A percentile compares a stretch with the other conserved stretches of the same genome.
Evolutionary conservation across 2,113 vertebrate species (phyloP).

Genomic region (Apodemus sylvaticus): DNA sequence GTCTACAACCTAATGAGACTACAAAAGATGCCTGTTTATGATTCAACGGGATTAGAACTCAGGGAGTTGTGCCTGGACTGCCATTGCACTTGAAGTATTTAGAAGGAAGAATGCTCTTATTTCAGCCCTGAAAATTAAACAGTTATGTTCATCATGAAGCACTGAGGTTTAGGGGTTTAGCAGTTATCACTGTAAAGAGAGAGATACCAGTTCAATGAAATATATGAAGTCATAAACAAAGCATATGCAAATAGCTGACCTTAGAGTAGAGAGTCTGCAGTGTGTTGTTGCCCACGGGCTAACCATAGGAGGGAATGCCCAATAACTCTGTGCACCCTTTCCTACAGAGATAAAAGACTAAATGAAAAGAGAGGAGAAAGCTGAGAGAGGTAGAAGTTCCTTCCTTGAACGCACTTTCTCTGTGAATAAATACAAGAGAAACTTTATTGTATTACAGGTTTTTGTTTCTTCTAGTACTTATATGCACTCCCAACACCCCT

Average conservation of each 20-base stretch:
- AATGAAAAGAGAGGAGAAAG: not conserved
- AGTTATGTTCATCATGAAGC: not conserved
- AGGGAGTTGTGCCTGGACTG: not conserved
- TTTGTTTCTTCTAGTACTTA: not conserved
- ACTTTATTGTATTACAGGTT: not conserved
- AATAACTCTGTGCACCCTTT: not conserved
- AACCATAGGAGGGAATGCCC: not conserved
- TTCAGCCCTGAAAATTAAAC: constrained; percentile 24
- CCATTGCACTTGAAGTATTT: not conserved
- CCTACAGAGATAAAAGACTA: not conserved
- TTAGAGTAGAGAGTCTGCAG: not conserved
- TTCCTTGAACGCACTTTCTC: not conserved
- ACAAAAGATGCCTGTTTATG: not conserved
- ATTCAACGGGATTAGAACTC: not conserved
- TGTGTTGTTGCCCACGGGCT: not conserved
- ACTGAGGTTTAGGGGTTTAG: not conserved
- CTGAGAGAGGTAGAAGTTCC: not conserved
- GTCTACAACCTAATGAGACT: too few species aligned
- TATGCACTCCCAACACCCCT: not conserved
- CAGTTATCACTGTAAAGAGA: not conserved
- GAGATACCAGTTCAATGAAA: not conserved
- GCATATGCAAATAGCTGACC: not conserved
- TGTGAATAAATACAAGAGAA: not conserved
- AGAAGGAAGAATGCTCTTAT: not conserved
- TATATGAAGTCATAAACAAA: not conserved